A percentile compares a stretch with the other conserved stretches of the same genome.
phyloP scores from a whole-genome alignment of 1,140 invertebrate genomes.

The Sitodiplosis mosellana region DNA sequence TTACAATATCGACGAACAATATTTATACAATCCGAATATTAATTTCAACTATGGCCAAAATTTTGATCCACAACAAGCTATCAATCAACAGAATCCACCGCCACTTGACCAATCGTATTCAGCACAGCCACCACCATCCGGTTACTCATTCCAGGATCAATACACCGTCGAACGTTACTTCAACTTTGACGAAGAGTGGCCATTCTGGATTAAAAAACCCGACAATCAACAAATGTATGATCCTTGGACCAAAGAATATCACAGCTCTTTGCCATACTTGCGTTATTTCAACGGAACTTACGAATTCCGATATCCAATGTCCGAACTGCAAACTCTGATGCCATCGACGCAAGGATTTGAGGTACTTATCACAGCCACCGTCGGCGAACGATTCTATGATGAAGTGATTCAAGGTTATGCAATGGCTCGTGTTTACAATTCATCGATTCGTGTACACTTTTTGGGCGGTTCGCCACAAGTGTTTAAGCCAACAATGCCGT shows the following conservation, averaged over 20 bases:
- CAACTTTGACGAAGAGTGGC: slow-evolving; percentile 58
- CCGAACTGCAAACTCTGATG: slow-evolving; percentile 49
- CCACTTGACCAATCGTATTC: slow-evolving; percentile 15
- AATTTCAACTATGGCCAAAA: neutral
- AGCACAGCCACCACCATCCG: slow-evolving; percentile 9
- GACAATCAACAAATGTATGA: slow-evolving; percentile 20
- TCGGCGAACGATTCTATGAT: slow-evolving; percentile 77
- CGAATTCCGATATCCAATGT: slow-evolving; percentile 66
- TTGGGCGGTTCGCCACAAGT: slow-evolving; percentile 78
- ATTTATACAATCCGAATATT: neutral
- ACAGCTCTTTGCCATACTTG: slow-evolving; percentile 38
- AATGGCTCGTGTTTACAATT: slow-evolving; percentile 71
- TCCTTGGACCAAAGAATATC: slow-evolving; percentile 22
- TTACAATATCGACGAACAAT: slow-evolving; percentile 6
- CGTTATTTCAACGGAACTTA: slow-evolving; percentile 73
- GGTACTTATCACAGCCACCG: slow-evolving; percentile 67
- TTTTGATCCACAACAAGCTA: neutral
- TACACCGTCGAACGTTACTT: slow-evolving; percentile 47
- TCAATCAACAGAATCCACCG: slow-evolving; percentile 2
- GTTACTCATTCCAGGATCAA: slow-evolving; percentile 32
- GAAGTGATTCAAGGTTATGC: slow-evolving; percentile 75
- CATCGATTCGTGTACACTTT: slow-evolving; percentile 60
- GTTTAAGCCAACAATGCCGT: slow-evolving; percentile 83
- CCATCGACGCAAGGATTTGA: slow-evolving; percentile 57
- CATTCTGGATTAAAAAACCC: slow-evolving; percentile 51